phyloP scores from a whole-genome alignment of 2,888 invertebrate genomes.

The Pseudoips prasinana region DNA sequence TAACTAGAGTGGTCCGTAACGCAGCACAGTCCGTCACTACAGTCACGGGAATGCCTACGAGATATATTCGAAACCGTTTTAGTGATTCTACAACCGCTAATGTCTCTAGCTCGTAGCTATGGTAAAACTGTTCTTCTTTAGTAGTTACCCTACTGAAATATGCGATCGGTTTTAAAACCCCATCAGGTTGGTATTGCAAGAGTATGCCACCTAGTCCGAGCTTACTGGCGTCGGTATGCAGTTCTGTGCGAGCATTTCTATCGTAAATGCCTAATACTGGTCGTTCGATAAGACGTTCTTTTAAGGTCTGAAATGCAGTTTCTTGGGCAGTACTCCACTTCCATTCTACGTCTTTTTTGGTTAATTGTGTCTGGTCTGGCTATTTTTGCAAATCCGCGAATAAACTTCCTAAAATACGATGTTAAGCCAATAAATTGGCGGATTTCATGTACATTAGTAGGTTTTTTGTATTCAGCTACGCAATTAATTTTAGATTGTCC shows the following conservation, averaged over 20 bases:
- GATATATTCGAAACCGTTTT: constrained; percentile 2
- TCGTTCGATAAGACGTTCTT: neutral
- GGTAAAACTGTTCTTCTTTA: constrained; percentile 2
- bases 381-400: constrained; percentile 5
- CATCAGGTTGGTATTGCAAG: constrained; percentile 2
- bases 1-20: constrained; percentile 2
- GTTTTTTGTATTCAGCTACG: neutral
- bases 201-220: constrained; percentile 5
- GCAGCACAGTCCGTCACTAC: constrained; percentile 3
- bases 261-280: constrained; percentile 4
- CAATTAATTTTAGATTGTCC: neutral
- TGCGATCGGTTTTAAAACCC: constrained; percentile 1
- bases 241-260: neutral
- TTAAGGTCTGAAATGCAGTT: neutral
- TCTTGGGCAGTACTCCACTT: constrained; percentile 1
- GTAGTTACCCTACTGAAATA: constrained; percentile 5
- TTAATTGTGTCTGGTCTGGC: constrained; percentile 3
- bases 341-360: constrained; percentile 3
- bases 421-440: constrained; percentile 8
- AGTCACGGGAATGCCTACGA: neutral
- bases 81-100: constrained; percentile 4
- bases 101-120: constrained; percentile 3
- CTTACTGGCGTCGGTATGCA: constrained; percentile 3
- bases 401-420: constrained; percentile 7
- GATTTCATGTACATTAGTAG: constrained; percentile 5